Base-by-base conservation (phyloP, 2,797 vertebrate genomes). In the Pseudochirops cupreus region DNA sequence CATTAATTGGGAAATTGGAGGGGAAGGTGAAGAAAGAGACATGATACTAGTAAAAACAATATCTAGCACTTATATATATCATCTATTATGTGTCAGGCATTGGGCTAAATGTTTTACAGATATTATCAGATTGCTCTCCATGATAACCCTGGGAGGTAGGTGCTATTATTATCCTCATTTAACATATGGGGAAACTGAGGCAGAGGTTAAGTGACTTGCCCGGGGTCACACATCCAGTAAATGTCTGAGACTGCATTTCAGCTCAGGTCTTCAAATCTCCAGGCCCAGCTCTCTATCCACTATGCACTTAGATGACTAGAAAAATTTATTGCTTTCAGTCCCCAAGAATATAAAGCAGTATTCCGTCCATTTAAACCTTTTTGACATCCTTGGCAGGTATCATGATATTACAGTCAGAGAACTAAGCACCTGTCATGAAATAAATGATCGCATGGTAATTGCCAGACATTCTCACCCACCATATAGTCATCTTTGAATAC, bases 401-500 rank as follows among this genome's bases (percentile, higher is more conserved):
- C 99, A 1, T 99, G 99, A 99, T 99, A 99, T 97, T 99, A 99
- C 97, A 99, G 99, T 99, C 99, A 99, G 0, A 99, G 99, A 94
- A 99, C 99, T 56, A 99, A 99, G 98, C 99, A 99, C 98, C 99
- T 99, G 90, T 99, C 99, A 12, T 99, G 99, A 99, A 99, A 99
- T 96, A 99, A 99, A 97, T 99, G 99, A 98, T 99, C 99, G 99
- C 99, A 99, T 0, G 99, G 99, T 95, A 99, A 98, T 96, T 99
- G 99, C 96, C 99, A 99, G 96, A 99, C 99, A 0, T 94, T 99
- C 96, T 99, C 99, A 0, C 99, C 99, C 0, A 99, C 97, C 3
- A 99, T 99, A 93, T 99, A 99, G 97, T 99, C 99, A 91, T 99
- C 99, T 99, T 99, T 99, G 98, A 99, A 99, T 95, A 99, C 99